phyloP scores from a whole-genome alignment of 1,140 invertebrate genomes.

The Eumeta japonica region DNA sequence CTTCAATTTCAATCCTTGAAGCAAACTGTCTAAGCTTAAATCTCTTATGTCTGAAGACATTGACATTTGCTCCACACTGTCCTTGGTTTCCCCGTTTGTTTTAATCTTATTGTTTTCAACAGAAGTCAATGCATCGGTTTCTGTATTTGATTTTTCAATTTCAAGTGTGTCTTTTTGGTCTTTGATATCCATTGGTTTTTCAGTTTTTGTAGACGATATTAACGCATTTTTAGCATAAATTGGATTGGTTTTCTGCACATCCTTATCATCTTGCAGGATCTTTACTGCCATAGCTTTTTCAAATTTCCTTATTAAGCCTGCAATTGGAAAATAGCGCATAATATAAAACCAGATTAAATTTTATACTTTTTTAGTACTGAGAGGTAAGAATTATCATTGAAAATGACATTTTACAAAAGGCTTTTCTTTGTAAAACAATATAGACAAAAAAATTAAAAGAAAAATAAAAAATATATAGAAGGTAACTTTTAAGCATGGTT shows the following conservation, averaged over 20 bases:
- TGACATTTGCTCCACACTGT: conserved; percentile 17
- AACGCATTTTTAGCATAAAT: conserved; percentile 14
- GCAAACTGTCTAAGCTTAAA: conserved; percentile 36
- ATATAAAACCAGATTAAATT: too few relatives aligned
- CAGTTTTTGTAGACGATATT: conserved; percentile 23
- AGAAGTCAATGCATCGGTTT: background rate
- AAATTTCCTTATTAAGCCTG: conserved; percentile 38
- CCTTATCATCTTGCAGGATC: conserved; percentile 17
- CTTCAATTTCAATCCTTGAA: conserved; percentile 42
- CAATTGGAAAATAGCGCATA: too few relatives aligned
- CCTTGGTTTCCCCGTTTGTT: conserved; percentile 25
- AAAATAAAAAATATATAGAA: background rate
- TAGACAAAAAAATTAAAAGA: background rate
- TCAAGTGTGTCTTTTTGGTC: background rate
- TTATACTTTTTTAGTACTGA: too few relatives aligned
- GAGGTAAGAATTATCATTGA: too few relatives aligned
- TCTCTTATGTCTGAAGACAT: conserved; percentile 35
- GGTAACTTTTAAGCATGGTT: too few relatives aligned
- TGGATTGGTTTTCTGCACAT: conserved; percentile 7
- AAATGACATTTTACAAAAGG: too few relatives aligned
- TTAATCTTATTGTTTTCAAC: background rate
- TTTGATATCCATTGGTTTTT: background rate
- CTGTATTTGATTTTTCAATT: background rate
- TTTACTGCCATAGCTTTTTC: conserved; percentile 26
- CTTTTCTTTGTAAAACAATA: background rate